Evolutionary conservation across 2,113 vertebrate genomes (phyloP).

Genomic region (Syngnathus floridae): DNA sequence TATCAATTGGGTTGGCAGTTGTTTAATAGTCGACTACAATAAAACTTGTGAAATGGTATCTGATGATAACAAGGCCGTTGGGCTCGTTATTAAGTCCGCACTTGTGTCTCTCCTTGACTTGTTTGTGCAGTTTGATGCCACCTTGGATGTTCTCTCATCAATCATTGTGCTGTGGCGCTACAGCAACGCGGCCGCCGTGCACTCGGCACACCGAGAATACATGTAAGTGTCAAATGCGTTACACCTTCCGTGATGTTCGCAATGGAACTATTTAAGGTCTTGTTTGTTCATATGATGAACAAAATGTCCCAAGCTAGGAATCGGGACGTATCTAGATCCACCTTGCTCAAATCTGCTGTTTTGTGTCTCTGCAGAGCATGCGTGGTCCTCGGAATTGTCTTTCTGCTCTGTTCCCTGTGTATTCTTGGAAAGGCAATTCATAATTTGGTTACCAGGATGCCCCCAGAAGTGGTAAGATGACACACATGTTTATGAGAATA

Average conservation of each 20-base stretch:
- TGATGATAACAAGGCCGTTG: not conserved
- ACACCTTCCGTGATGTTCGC: too few relatives aligned
- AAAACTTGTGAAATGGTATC: not conserved
- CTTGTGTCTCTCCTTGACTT: not conserved
- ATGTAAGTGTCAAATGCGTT: constrained; percentile 77
- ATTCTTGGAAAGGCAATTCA: constrained; percentile 96
- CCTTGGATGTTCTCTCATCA: constrained; percentile 91
- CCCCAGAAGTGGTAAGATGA: constrained; percentile 92
- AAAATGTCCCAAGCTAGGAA: not conserved
- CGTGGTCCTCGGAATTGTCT: constrained; percentile 87
- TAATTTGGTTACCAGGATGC: constrained; percentile 82
- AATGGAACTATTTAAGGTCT: not conserved
- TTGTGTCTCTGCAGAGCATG: constrained; percentile 80
- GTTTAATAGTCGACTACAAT: not conserved
- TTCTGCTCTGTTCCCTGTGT: constrained; percentile 89
- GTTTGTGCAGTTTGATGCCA: constrained; percentile 85
- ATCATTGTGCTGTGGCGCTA: constrained; percentile 96
- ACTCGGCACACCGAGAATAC: constrained; percentile 94
- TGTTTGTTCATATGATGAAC: not conserved
- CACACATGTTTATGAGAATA: not conserved
- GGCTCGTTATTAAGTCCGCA: too few relatives aligned
- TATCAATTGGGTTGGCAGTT: too few relatives aligned
- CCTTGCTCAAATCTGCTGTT: not conserved
- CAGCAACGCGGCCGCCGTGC: constrained; percentile 94
- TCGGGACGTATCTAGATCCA: not conserved